Base-by-base conservation (phyloP, 2,888 invertebrate genomes). In the Celastrina argiolus region DNA sequence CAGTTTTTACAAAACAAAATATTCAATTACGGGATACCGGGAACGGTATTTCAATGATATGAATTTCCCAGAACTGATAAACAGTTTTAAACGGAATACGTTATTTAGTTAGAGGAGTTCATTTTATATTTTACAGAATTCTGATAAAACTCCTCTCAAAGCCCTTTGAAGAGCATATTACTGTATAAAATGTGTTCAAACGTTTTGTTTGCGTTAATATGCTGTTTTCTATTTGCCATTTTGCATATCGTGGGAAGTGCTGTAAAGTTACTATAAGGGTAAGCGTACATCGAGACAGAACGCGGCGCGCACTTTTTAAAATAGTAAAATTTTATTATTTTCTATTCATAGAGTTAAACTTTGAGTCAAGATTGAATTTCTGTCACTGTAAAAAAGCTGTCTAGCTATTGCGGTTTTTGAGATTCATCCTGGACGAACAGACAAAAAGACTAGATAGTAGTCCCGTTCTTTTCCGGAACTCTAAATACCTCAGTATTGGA, bases 71-170 rank as follows among this genome's bases (percentile, higher is more conserved):
- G 12, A 28, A 63, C 63, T 41, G 42, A 63, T 28, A 31, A 28
- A 31, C 42, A 63, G 22, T 45, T 63, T 45, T 28, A 63, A 31
- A n/a, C 28, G 63, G 45, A 63, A 31, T 6, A 63, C 41, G 22
- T 42, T 45, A 63, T 42, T 63, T 63, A 63, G 63, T 63, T 63
- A 41, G 41, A 5, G 16, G 45, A 63, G 63, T 63, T 31, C 63
- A 31, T 63, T 63, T 63, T 28, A 41, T 31, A 28, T 58, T 58
- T 58, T 58, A 58, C 41, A 31, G 45, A 42, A 63, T 63, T 61
- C 61, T 61, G 45, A 28, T 63, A 26, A 63, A 63, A 63, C 63
- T 42, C 42, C 22, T 42, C 42, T 63, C 42, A 63, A 63, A 63
- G 63, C 63, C 31, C 59, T 59, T 59, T 59, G 59, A 34, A 8